These are phyloP conservation scores for Macrosoma leucophasiata DNA, from an alignment of 2,888 invertebrate genomes.

Conservation along the genomic window DNA sequence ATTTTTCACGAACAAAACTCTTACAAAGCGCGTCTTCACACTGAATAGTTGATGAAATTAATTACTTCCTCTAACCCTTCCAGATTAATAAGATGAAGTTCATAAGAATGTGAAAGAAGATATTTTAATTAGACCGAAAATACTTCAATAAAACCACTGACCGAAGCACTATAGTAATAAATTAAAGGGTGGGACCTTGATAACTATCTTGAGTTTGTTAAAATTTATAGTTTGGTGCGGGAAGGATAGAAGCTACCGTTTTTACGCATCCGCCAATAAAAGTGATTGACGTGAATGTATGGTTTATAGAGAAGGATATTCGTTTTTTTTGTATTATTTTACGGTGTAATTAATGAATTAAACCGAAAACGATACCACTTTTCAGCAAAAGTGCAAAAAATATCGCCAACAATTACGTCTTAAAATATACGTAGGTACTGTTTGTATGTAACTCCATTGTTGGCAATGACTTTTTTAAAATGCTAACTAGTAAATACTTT, in stretches of 20 bases:
- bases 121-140: constrained; percentile 65
- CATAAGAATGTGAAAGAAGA: constrained; percentile 40
- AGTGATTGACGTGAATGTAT: constrained; percentile 63
- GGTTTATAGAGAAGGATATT: constrained; percentile 52
- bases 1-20: no score
- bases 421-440: no score
- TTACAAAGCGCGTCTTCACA: no score
- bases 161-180: constrained; percentile 47
- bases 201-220: constrained; percentile 49
- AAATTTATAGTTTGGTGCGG: constrained; percentile 50
- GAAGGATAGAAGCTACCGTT: constrained; percentile 50
- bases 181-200: constrained; percentile 47
- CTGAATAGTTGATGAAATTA: constrained; percentile 38
- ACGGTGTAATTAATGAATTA: no score
- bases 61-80: constrained; percentile 37
- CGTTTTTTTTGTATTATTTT: constrained; percentile 41
- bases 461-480: no score
- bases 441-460: no score
- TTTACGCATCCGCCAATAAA: constrained; percentile 65
- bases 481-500: no score
- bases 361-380: no score
- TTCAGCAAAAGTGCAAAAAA: no score
- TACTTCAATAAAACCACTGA: constrained; percentile 57
- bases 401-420: no score
- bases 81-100: constrained; percentile 32